Conservation (phyloP, 2,797 vertebrate species). For the Takifugu ocellatus region DNA sequence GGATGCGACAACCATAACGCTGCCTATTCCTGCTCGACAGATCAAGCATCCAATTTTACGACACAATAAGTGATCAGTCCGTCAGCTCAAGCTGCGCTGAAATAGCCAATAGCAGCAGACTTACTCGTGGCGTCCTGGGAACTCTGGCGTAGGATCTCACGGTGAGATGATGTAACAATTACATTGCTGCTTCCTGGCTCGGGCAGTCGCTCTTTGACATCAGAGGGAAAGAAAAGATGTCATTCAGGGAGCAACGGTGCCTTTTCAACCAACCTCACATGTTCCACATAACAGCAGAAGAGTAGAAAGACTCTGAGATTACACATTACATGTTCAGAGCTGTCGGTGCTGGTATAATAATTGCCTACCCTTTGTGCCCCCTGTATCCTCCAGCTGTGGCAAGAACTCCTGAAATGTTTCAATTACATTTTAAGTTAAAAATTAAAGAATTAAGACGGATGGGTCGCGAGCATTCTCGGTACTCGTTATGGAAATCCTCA, state of each 20-base stretch:
- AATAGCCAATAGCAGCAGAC: conserved; percentile 36
- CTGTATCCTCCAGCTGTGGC: conserved; percentile 83
- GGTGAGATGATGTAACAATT: conserved; percentile 82
- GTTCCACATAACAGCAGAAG: too few species aligned
- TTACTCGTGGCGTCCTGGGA: conserved; percentile 81
- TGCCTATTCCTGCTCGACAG: not conserved
- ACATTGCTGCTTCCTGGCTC: conserved; percentile 84
- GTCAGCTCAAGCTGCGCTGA: too few species aligned
- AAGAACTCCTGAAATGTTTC: conserved; percentile 78
- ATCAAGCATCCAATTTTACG: not conserved
- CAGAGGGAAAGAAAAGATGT: conserved; percentile 50
- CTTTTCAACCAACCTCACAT: not conserved
- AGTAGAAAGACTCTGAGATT: too few species aligned
- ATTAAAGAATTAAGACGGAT: not conserved
- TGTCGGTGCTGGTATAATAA: not conserved
- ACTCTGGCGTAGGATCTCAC: conserved; percentile 79
- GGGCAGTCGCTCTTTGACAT: conserved; percentile 82
- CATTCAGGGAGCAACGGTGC: not conserved
- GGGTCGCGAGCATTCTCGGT: not conserved
- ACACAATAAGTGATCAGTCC: not conserved
- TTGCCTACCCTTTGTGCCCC: conserved; percentile 75
- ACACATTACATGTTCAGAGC: not conserved
- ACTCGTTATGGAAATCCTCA: conserved; percentile 61
- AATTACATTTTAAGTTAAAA: conserved; percentile 9
- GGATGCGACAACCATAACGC: not conserved